These are phyloP conservation scores for Pelodiscus sinensis DNA, from an alignment of 2,113 vertebrate species.

Conservation along the genomic window DNA sequence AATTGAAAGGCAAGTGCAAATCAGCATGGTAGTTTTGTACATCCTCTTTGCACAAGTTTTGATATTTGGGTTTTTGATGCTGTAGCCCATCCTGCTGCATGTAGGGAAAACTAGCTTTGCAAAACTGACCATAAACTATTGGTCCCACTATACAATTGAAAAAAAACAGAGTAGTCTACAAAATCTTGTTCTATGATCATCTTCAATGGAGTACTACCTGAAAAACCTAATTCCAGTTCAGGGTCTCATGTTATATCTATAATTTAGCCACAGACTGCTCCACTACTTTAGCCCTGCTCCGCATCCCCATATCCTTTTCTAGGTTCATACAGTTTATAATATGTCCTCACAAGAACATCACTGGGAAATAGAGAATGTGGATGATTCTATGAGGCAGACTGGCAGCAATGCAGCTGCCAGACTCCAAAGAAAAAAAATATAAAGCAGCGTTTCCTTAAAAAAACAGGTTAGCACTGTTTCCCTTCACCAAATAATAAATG, in stretches of 20 bases:
- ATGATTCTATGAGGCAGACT: neutral
- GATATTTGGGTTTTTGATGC: neutral
- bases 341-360: rapidly evolving
- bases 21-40: neutral
- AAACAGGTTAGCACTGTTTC: neutral
- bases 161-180: rapidly evolving
- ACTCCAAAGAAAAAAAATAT: constrained; percentile 11
- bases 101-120: neutral
- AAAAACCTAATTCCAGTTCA: rapidly evolving
- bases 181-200: rapidly evolving
- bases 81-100: neutral
- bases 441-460: neutral
- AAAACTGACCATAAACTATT: neutral
- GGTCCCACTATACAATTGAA: neutral
- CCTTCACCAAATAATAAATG: neutral
- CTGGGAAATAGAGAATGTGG: neutral
- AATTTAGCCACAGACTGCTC: neutral
- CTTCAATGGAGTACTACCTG: rapidly evolving
- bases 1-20: neutral
- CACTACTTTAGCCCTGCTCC: neutral
- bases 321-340: neutral
- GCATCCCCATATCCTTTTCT: rapidly evolving
- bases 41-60: neutral
- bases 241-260: neutral
- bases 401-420: neutral